Evolutionary conservation across 2,797 vertebrate genomes (phyloP).

Genomic region (Lindbergichthys nudifrons): DNA sequence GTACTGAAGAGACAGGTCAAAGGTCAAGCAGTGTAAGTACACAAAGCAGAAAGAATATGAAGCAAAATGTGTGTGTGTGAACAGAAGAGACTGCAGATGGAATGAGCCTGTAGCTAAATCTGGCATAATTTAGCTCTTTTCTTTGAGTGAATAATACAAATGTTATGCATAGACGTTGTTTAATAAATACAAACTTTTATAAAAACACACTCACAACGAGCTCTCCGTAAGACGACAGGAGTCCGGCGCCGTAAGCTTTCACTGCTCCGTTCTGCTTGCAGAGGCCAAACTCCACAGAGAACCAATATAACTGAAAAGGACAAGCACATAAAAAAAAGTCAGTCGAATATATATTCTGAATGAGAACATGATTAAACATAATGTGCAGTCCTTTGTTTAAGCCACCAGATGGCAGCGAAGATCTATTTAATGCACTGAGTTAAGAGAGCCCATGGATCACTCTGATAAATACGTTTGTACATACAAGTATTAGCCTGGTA

Average conservation of each 20-base stretch:
- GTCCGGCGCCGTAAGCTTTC: constrained; percentile 87
- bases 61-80: neutral
- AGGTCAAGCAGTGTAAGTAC: neutral
- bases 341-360: neutral
- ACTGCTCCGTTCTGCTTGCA: constrained; percentile 86
- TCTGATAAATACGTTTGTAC: neutral
- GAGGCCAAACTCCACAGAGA: constrained; percentile 90
- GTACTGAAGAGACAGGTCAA: constrained; percentile 72
- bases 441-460: neutral
- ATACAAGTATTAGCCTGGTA: too few relatives aligned
- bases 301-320: constrained; percentile 86
- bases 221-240: constrained; percentile 88
- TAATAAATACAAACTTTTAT: too few relatives aligned
- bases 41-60: fast-evolving
- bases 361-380: fast-evolving
- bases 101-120: too few relatives aligned
- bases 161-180: too few relatives aligned
- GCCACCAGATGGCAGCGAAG: constrained; percentile 66
- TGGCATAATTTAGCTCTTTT: too few relatives aligned
- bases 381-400: neutral
- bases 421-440: neutral
- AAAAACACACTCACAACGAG: constrained; percentile 77
- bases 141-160: too few relatives aligned
- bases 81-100: neutral
- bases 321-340: neutral